These are phyloP conservation scores for Globia sparganii DNA, from an alignment of 2,888 invertebrate species.

Conservation along the genomic window DNA sequence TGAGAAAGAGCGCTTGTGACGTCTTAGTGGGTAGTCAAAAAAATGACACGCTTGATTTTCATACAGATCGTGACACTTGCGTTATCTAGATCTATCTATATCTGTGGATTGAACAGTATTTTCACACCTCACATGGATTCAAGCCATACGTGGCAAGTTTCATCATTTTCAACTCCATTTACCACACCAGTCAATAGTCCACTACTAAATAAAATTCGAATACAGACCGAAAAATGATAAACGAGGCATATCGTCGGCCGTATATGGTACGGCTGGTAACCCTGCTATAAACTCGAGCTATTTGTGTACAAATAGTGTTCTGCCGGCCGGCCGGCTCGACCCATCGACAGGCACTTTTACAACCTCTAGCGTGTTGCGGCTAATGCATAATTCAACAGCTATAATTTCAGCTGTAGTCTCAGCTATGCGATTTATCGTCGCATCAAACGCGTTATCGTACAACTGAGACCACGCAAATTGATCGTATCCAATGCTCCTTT, in stretches of 20 bases:
- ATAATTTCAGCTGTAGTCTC: constrained; percentile 85
- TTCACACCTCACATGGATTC: background rate
- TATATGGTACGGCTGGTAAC: constrained; percentile 42
- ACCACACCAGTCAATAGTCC: constrained; percentile 13
- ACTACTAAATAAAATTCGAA: constrained; percentile 46
- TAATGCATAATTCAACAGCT: constrained; percentile 88
- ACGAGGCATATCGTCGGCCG: constrained; percentile 28
- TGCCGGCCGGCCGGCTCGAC: constrained; percentile 55
- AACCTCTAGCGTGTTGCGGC: constrained; percentile 78
- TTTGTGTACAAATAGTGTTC: constrained; percentile 69
- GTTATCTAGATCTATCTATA: too few relatives aligned
- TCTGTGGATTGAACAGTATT: background rate
- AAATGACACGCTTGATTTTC: too few relatives aligned
- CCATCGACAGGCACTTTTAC: constrained; percentile 80
- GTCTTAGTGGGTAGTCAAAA: too few relatives aligned
- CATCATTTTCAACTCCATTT: constrained; percentile 25
- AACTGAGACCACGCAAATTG: constrained; percentile 67
- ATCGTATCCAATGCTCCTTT: constrained; percentile 66
- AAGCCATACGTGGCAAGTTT: constrained; percentile 7
- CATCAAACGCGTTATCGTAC: constrained; percentile 78
- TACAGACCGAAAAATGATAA: constrained; percentile 38
- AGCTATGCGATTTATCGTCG: constrained; percentile 82
- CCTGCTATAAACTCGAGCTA: constrained; percentile 56
- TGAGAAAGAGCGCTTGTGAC: too few relatives aligned
- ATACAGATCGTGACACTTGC: too few relatives aligned